Evolutionary conservation across 1,140 invertebrate species (phyloP), one percentile per base, ranked within the genome.

Genomic region (Drosophila ananassae): DNA sequence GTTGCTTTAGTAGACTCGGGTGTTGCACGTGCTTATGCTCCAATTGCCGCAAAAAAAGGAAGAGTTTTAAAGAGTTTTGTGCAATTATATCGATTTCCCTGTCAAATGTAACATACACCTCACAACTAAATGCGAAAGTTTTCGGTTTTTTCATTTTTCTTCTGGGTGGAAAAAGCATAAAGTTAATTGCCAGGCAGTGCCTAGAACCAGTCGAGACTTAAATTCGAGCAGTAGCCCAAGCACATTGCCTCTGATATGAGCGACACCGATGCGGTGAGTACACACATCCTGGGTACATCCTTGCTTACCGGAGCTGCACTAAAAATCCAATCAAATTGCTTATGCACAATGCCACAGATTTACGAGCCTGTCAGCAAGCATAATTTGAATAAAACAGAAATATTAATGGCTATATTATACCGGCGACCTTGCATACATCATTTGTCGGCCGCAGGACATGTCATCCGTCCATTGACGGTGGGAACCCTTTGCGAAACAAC

Each of bases 221-320:
- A 22, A 51, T 25, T 17, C 2, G 10, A 59, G 3, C 28, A 48
- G 30, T 17, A 52, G 8, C n/a, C 34, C 59, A 30, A 44, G 13
- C 41, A 13, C 41, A 44, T 13, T 13, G 41, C 41, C 48, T 32
- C 52, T 54, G 55, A 69, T 60, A 90, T 90, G 89, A 80, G 89
- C 53, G 89, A 90, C 71, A 73, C 89, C 63, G 89, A 90, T 89
- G 89, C 89, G 87, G 89, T 90, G 69, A 90, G 89, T 90, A 47
- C 9, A 17, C 8, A 47, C 5, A 22, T 24, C 6, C 21, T 21
- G 41, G 17, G 2, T 21, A 44, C 7, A 10, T 21, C 17, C 44
- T 47, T 2, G 44, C 3, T 1, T 22, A 22, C 2, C 21, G 34
- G 52, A 71, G 64, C 67, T 69, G 51, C 67, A 71, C 67, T 39